Conservation (phyloP, 2,113 vertebrate genomes). For the Platycercus adscitus region DNA sequence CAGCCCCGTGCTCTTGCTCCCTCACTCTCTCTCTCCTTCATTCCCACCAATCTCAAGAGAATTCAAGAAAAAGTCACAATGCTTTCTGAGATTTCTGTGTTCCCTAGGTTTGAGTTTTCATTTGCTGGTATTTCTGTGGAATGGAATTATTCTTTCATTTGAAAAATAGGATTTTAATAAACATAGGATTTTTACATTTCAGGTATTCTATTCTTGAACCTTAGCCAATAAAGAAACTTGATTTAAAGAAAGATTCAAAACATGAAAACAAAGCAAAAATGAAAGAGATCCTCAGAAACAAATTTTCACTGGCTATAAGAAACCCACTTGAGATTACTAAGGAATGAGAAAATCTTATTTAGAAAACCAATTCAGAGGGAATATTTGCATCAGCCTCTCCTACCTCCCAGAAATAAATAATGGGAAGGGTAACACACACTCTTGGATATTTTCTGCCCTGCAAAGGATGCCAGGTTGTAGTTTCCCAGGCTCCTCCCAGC, state of each 20-base stretch:
- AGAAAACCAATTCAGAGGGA: background rate
- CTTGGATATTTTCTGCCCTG: background rate
- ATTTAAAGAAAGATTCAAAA: background rate
- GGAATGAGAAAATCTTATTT: background rate
- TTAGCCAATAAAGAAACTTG: background rate
- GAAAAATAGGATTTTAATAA: background rate
- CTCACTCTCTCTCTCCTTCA: background rate
- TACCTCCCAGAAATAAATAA: background rate
- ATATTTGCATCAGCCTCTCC: background rate
- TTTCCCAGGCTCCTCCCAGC: background rate
- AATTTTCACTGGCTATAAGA: background rate
- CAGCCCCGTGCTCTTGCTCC: background rate
- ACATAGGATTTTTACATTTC: background rate
- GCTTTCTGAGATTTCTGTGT: background rate
- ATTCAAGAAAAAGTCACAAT: background rate
- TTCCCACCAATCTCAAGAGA: background rate
- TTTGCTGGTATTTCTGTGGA: background rate
- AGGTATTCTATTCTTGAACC: background rate
- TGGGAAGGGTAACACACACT: background rate
- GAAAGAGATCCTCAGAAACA: accelerated
- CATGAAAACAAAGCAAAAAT: background rate
- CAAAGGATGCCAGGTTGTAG: background rate
- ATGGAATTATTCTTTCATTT: background rate
- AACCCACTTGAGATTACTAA: background rate
- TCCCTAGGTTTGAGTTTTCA: background rate